Base-by-base conservation (phyloP, 2,888 invertebrate species). In the Troides helena region DNA sequence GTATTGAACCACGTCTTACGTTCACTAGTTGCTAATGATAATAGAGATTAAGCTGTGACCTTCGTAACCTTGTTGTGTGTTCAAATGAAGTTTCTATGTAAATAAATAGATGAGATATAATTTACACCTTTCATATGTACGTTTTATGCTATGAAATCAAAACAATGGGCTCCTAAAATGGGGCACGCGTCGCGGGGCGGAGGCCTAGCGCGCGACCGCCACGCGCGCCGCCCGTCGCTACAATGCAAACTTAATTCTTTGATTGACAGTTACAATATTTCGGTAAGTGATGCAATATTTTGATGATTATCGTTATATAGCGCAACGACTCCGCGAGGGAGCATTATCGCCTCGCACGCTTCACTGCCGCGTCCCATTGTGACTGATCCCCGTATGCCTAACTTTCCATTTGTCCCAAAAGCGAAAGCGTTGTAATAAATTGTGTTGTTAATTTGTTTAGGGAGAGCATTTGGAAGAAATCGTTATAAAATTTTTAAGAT, bases 211-310 rank as follows among this genome's bases (percentile, higher is more conserved):
- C 83, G 85, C 85, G 90, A 70, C 82, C 72, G 84, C 73, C 85
- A 84, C 88, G 84, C 83, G 85, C 80, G 80, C 74, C 72, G 66
- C 72, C 76, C 74, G 72, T 62, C 67, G 68, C 78, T 75, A 92
- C 92, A 93, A 92, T 92, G 83, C 84, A 72, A 82, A 86, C 88
- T 88, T 93, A 93, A 93, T 93, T 91, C 89, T 86, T 88, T 93
- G 93, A 93, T 93, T 93, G 93, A 93, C 93, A 92, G 88, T 92
- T 93, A 93, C 93, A 93, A 93, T 93, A 93, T 93, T 91, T 90
- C 90, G 87, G 88, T 92, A 92, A 93, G 92, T 93, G 93, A 93
- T 88, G 93, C 93, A 92, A 93, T 93, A 92, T 91, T 92, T 88
- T 86, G 92, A 92, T 93, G 88, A 92, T 91, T 92, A 93, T 93